Percentiles rank a stretch among this genome's conserved stretches.
Evolutionary conservation across 2,888 invertebrate species (phyloP).

Genomic region (Resseliella maxima): DNA sequence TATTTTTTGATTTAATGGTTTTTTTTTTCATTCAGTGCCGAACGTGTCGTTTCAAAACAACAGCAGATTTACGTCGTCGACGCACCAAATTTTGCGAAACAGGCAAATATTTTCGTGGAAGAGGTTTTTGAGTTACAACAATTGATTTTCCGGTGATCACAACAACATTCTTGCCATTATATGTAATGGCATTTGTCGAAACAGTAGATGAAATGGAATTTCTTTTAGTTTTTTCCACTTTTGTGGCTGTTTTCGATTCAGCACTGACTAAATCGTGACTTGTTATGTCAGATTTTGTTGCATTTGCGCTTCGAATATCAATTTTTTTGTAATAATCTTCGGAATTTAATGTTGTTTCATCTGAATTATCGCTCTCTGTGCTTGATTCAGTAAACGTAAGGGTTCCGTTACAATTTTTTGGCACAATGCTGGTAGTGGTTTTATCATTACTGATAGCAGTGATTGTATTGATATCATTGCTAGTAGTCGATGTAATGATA

Average conservation of each 20-base stretch:
- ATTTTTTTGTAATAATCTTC: background rate
- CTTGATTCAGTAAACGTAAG: background rate
- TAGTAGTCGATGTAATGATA: no score
- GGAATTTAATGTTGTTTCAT: background rate
- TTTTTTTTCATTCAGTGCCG: background rate
- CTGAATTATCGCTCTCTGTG: slow-evolving; percentile 17
- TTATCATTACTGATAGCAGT: no score
- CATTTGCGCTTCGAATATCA: background rate
- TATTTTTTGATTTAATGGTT: background rate
- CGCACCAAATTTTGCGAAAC: slow-evolving; percentile 26
- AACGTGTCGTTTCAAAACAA: background rate
- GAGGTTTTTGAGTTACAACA: no score
- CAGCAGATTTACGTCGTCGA: slow-evolving; percentile 29
- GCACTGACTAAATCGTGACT: background rate
- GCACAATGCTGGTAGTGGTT: no score
- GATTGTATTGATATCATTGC: no score
- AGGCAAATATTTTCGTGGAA: background rate
- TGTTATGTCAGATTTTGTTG: background rate
- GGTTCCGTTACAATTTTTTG: background rate
- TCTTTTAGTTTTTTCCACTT: background rate
- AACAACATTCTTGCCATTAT: background rate
- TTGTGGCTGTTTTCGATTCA: background rate
- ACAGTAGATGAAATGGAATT: background rate
- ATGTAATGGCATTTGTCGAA: background rate
- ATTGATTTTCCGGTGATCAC: background rate